Percentiles rank a stretch among this genome's conserved stretches.
These are phyloP conservation scores for Porites lutea DNA, from an alignment of 64 coral and sea anemone genomes.

Conservation along the genomic window DNA sequence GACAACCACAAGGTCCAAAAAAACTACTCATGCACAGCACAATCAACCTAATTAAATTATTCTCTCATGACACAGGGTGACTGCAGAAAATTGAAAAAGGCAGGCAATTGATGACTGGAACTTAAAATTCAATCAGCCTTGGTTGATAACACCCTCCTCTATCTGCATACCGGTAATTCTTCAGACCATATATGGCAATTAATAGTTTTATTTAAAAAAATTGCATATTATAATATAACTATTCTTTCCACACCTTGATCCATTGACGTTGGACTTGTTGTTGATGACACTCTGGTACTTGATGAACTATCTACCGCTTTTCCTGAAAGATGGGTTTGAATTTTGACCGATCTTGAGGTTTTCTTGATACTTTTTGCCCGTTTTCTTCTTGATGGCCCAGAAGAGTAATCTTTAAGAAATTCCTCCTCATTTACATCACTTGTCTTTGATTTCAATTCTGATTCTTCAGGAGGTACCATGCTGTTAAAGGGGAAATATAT, in stretches of 20 bases:
- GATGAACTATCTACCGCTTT: not conserved
- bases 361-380: slow-evolving; percentile 7
- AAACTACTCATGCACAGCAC: too few relatives aligned
- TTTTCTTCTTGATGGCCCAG: not conserved
- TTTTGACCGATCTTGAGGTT: not conserved
- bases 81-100: too few relatives aligned
- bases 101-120: too few relatives aligned
- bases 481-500: not conserved
- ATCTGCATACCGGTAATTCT: too few relatives aligned
- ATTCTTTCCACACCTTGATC: not conserved
- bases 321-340: not conserved
- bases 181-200: too few relatives aligned
- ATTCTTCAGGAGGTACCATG: not conserved
- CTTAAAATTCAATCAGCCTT: too few relatives aligned
- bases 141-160: too few relatives aligned
- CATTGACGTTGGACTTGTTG: slow-evolving; percentile 24
- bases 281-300: slow-evolving; percentile 60
- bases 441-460: not conserved
- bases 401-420: not conserved
- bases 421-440: not conserved
- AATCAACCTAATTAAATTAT: too few relatives aligned
- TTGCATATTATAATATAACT: too few relatives aligned
- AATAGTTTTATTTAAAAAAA: too few relatives aligned
- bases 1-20: too few relatives aligned
- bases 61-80: too few relatives aligned